Percentiles rank a stretch among this genome's conserved stretches.
These are phyloP conservation scores for Pseudomugil gertrudae DNA, from an alignment of 2,797 vertebrate species.

Conservation along the genomic window DNA sequence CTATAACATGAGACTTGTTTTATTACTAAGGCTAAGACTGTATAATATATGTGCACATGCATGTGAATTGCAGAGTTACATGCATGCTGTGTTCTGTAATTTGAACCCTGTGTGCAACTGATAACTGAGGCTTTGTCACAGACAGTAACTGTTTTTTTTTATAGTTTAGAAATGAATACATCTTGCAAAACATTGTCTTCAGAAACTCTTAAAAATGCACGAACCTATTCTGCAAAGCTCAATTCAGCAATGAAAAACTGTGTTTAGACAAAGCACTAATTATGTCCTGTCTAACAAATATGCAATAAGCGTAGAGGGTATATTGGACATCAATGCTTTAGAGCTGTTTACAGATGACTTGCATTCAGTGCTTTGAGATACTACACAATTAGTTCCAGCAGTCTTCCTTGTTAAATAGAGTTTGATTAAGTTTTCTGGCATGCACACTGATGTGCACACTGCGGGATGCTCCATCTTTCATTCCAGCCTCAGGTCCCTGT, in stretches of 20 bases:
- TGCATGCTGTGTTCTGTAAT: background rate
- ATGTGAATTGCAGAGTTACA: background rate
- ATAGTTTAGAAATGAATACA: background rate
- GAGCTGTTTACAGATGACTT: slow-evolving; percentile 43
- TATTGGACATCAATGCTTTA: slow-evolving; percentile 35
- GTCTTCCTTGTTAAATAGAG: slow-evolving; percentile 47
- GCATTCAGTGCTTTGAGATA: slow-evolving; percentile 52
- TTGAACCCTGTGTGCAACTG: background rate
- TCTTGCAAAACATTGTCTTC: slow-evolving; percentile 8
- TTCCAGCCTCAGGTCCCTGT: slow-evolving; percentile 57
- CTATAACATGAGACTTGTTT: background rate
- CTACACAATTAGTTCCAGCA: slow-evolving; percentile 59
- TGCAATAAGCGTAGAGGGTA: slow-evolving; percentile 21
- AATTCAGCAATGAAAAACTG: slow-evolving; percentile 32
- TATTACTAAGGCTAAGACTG: background rate
- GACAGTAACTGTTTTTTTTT: background rate
- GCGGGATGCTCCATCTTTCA: slow-evolving; percentile 50
- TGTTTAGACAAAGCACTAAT: slow-evolving; percentile 47
- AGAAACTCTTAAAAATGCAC: slow-evolving; percentile 30
- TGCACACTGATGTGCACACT: slow-evolving; percentile 38
- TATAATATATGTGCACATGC: background rate
- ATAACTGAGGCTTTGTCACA: background rate
- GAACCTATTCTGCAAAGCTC: slow-evolving; percentile 10
- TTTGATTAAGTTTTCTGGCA: slow-evolving; percentile 61
- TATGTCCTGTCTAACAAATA: slow-evolving; percentile 47